These are phyloP conservation scores for Crocodylus rhombifer DNA, from an alignment of 2,797 vertebrate species.

Conservation along the genomic window DNA sequence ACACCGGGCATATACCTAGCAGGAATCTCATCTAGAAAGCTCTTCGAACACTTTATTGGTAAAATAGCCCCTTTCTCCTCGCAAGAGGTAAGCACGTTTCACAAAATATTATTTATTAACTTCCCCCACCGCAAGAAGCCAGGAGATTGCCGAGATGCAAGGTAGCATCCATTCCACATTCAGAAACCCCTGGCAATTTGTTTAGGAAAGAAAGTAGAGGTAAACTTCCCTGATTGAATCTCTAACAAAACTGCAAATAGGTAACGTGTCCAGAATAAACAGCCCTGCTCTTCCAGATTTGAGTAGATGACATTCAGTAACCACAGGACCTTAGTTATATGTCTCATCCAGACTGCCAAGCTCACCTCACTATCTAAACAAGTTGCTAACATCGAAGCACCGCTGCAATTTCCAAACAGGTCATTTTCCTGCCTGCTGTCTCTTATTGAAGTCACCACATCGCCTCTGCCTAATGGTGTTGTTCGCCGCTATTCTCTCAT, in stretches of 20 bases:
- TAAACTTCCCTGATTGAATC: background rate
- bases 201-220: background rate
- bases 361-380: background rate
- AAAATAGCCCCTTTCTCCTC: too few relatives aligned
- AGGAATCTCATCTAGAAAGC: background rate
- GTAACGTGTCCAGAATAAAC: background rate
- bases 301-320: background rate
- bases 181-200: background rate
- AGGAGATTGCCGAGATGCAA: accelerated
- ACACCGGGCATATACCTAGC: background rate
- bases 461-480: background rate
- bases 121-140: background rate
- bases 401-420: slow-evolving; percentile 25
- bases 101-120: background rate
- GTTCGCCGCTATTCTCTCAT: slow-evolving; percentile 58
- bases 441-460: background rate
- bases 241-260: too few relatives aligned
- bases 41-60: background rate
- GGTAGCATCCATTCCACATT: background rate
- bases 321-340: background rate
- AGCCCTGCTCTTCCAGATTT: background rate
- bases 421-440: slow-evolving; percentile 63
- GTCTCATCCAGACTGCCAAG: background rate
- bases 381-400: background rate
- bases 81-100: too few relatives aligned